Base-by-base conservation (phyloP, 2,113 vertebrate species). In the Vanacampus margaritifer region DNA sequence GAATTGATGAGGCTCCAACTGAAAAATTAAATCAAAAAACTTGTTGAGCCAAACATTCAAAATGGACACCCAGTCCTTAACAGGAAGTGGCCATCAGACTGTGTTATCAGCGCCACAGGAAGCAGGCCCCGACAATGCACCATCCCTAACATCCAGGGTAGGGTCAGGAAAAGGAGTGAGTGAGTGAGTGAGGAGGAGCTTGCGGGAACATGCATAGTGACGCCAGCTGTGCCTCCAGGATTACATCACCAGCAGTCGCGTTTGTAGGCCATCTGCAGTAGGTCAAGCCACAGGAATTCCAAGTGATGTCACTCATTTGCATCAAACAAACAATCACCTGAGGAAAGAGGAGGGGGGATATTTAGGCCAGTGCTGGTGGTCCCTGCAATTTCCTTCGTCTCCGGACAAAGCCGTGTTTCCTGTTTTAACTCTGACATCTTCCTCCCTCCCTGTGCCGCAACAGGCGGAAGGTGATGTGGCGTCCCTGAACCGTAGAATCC, bases 381-480 rank as follows among this genome's bases (percentile, higher is more conserved):
- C 24, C 26, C 26, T 2, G 14, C 24, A 28, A 41, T 24, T 11
- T 64, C 35, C 70, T 74, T 81, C 73, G 74, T 67, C 39, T 19
- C 37, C 23, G 8, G 16, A 54, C 57, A 54, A 64, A 51, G 23
- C 37, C 11, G 0, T 65, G 56, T 69, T 79, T 83, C 67, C 67
- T 67, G 26, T 7, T 70, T 73, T 67, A 79, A 69, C 72, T 78
- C 1, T 84, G 68, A 72, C 76, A 75, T 76, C 46, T 67, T 1
- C 13, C 48, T 75, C 8, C 53, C 13, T 73, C 16, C 19, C 17
- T 10, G 39, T 51, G 28, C 41, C n/a, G 39, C 73, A 48, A 0
- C 81, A 98, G 96, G 96, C 97, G 0, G 97, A 99, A 81, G 93
- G 93, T 0, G 97, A 99, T 58, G 96, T 98, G 78, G 95, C 95